Base-by-base conservation (phyloP, 1,140 invertebrate species). In the Aphis gossypii region DNA sequence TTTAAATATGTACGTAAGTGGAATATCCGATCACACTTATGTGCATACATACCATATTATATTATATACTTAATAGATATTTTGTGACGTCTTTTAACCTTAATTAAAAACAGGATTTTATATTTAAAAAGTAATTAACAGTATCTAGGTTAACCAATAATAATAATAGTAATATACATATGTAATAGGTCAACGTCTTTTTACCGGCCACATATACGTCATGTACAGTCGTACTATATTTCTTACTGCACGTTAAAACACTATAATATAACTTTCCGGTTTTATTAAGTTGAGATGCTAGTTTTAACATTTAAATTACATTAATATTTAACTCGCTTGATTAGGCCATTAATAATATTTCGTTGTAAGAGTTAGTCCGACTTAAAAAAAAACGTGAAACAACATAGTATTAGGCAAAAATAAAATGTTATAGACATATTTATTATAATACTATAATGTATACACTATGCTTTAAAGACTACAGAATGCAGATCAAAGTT, bases 101-200 rank as follows among this genome's bases (percentile, higher is more conserved):
- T 68, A 68, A 90, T 90, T 90, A 90, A 11, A 90, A 90, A 90
- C 88, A 56, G 51, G 88, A 89, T 89, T 56, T 51, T 51, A 41
- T 56, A 30, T 41, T 18, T 30, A 44, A 68, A 44, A 90, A 90
- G 44, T 90, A 90, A 90, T 90, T 90, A 90, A 18, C 18, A 68
- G 38, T n/a, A 90, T 68, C 54, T 90, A 56, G 89, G 89, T 90
- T 90, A 90, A 41, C 56, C 38, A n/a, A n/a, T 8, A 21, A 51
- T 11, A 14, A 51, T 48, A 51, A 41, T 41, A 41, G 38, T 2
- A 30, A 25, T 1, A 1, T 90, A 4, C 2, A 41, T 30, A 2
- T 30, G 4, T 41, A 35, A 60, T 38, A 90, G 54, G 54, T 90
- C 88, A 90, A 90, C 88, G 88, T 90, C 89, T 90, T 68, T 90